Base-by-base conservation (phyloP, 2,888 invertebrate genomes). In the Stictocephala bisonia region DNA sequence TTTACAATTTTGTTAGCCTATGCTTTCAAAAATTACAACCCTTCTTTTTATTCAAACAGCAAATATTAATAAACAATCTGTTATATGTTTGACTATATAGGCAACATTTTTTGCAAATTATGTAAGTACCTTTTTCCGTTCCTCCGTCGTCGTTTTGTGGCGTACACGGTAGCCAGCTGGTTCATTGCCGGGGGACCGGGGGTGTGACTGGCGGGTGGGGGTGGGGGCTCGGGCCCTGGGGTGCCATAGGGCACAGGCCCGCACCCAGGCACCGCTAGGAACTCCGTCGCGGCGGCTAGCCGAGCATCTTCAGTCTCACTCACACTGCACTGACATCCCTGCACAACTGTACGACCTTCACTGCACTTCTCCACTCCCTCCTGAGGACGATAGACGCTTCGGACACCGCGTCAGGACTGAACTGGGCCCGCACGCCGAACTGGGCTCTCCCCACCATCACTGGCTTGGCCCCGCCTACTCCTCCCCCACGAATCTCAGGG, bases 81-180 rank as follows among this genome's bases (percentile, higher is more conserved):
- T n/a, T n/a, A n/a, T n/a, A n/a, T n/a, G n/a, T n/a, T n/a, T n/a
- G n/a, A n/a, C n/a, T n/a, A n/a, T n/a, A n/a, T n/a, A n/a, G n/a
- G n/a, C n/a, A n/a, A n/a, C n/a, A n/a, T n/a, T n/a, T n/a, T n/a
- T n/a, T n/a, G n/a, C n/a, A n/a, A n/a, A n/a, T n/a, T n/a, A n/a
- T n/a, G n/a, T n/a, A n/a, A n/a, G n/a, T 85, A 97, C 97, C 96
- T 97, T 88, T 97, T 97, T 79, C 97, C 97, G 86, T 97, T 97
- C 84, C 97, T 89, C 82, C 97, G 88, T 83, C 97, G 89, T 83
- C 97, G 87, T 87, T 97, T 97, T 81, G 97, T 97, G 81, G 97
- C 97, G 86, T 97, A 97, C 82, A 97, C 97, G 82, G 97, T 97
- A 80, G 96, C 95, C 82, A 96, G 90, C 84, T 96, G 96, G 87